These are phyloP conservation scores for Odocoileus hemionus DNA, from an alignment of 2,113 vertebrate species.

Conservation along the genomic window DNA sequence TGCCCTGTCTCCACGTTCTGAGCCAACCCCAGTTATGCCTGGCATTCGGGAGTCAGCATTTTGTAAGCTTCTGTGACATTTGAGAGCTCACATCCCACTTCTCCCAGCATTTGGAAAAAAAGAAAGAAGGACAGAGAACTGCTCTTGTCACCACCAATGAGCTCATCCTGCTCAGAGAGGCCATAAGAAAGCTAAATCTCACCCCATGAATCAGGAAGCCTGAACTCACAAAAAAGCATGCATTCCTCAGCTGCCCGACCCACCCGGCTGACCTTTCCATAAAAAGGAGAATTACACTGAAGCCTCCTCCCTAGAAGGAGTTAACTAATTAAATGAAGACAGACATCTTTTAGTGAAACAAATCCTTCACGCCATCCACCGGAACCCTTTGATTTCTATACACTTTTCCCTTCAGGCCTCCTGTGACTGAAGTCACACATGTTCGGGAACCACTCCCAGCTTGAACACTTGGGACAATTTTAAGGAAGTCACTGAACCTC, in stretches of 20 bases:
- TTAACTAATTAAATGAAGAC: background rate
- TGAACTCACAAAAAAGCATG: conserved; percentile 32
- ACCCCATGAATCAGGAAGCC: conserved; percentile 45
- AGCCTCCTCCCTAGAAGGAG: background rate
- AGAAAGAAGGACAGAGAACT: conserved; percentile 41
- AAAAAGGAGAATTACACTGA: background rate
- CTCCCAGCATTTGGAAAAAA: conserved; percentile 36
- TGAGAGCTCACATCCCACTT: conserved; percentile 62
- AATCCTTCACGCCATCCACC: background rate
- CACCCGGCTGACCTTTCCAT: conserved; percentile 1
- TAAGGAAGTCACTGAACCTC: background rate
- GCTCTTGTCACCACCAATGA: conserved; percentile 57
- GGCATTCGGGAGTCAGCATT: conserved; percentile 67
- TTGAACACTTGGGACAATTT: background rate
- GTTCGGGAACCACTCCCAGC: background rate
- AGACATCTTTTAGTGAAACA: background rate
- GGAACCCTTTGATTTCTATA: background rate
- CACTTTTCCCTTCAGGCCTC: background rate
- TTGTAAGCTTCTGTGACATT: conserved; percentile 69
- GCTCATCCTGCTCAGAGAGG: conserved; percentile 46
- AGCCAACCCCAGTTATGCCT: conserved; percentile 59
- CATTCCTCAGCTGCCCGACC: conserved; percentile 18
- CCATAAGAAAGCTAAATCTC: conserved; percentile 39
- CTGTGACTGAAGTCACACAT: background rate
- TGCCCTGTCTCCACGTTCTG: background rate